Conservation (phyloP, 2,797 vertebrate genomes). For the Paguma larvata region DNA sequence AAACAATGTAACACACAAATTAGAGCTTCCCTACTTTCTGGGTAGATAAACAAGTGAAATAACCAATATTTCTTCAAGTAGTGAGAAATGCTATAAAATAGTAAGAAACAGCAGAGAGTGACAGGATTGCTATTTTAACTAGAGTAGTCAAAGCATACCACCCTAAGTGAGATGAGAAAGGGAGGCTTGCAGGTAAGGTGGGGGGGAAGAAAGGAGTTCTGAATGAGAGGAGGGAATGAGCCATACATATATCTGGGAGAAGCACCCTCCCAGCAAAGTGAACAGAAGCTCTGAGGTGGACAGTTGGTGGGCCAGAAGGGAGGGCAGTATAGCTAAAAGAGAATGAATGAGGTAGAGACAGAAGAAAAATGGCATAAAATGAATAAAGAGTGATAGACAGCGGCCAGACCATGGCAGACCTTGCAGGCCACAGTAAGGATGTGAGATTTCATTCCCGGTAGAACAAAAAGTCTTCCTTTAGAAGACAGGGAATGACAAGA, state of each 20-base stretch:
- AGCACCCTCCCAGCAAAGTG: not conserved
- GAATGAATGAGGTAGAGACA: not conserved
- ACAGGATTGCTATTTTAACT: not conserved
- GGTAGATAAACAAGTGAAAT: not conserved
- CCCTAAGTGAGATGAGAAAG: not conserved
- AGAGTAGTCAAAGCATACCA: not conserved
- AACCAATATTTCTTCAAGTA: not conserved
- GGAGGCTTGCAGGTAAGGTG: not conserved
- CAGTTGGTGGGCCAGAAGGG: not conserved
- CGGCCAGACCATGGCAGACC: not conserved
- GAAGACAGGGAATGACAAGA: not conserved
- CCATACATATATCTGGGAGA: not conserved
- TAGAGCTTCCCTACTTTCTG: not conserved
- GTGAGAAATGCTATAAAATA: not conserved
- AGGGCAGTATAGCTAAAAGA: not conserved
- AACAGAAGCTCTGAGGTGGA: not conserved
- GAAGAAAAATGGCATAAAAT: not conserved
- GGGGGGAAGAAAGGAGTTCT: not conserved
- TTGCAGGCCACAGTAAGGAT: not conserved
- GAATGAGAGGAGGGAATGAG: not conserved
- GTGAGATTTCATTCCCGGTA: not conserved
- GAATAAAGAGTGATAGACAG: not conserved
- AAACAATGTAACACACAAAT: not conserved
- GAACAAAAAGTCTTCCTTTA: conserved; percentile 21
- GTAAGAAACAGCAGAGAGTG: not conserved